Evolutionary conservation across 2,888 invertebrate species (phyloP).

Genomic region (Melanostoma mellinum): DNA sequence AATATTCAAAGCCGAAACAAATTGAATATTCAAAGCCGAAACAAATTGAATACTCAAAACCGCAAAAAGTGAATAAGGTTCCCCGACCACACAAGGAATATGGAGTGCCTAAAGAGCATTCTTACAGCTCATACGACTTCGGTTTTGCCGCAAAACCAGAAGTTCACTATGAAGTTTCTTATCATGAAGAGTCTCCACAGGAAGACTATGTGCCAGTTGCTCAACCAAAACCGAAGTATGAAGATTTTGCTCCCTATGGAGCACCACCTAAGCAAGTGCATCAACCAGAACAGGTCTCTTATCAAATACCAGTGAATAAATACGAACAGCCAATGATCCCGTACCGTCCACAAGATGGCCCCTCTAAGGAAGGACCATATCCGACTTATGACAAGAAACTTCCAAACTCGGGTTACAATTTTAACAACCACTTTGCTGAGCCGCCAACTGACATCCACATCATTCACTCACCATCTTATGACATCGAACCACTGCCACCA

Average conservation of each 20-base stretch:
- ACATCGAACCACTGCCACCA: conserved; percentile 75
- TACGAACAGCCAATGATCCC: conserved; percentile 49
- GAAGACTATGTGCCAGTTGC: conserved; percentile 35
- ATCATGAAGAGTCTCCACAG: conserved; percentile 49
- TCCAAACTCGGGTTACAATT: conserved; percentile 75
- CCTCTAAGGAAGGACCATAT: conserved; percentile 46
- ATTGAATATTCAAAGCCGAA: conserved; percentile 74
- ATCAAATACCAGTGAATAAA: conserved; percentile 42
- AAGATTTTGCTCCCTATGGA: conserved; percentile 51
- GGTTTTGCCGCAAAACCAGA: conserved; percentile 35
- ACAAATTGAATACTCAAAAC: conserved; percentile 59
- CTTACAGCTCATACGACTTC: conserved; percentile 21
- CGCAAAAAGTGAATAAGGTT: conserved; percentile 46
- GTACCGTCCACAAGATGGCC: conserved; percentile 38
- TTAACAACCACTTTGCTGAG: conserved; percentile 77
- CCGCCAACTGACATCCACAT: conserved; percentile 78
- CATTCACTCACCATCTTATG: conserved; percentile 78
- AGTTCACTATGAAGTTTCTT: conserved; percentile 59
- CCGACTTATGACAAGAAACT: conserved; percentile 67
- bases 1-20: conserved; percentile 74
- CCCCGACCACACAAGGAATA: conserved; percentile 75
- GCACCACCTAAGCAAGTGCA: conserved; percentile 57
- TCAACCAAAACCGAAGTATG: conserved; percentile 35
- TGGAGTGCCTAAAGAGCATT: conserved; percentile 73
- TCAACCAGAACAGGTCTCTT: conserved; percentile 68